Base-by-base conservation (phyloP, 1,140 invertebrate genomes). In the Lepidurus couesii region DNA sequence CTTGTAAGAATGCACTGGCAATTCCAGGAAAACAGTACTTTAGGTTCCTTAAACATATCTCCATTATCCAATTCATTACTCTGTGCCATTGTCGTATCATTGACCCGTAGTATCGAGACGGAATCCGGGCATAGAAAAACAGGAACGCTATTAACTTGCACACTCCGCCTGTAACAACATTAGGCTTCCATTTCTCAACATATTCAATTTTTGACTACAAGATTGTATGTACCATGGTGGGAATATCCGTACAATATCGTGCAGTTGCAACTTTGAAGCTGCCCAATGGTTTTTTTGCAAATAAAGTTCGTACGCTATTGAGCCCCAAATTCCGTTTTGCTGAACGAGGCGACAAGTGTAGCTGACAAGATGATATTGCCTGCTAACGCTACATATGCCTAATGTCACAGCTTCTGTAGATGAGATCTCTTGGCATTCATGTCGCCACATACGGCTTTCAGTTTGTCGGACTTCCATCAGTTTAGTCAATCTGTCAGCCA, bases 391-490 rank as follows among this genome's bases (percentile, higher is more conserved):
- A 16, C 6, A 13, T n/a, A 65, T 16, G 53, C 16, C 53, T 65
- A 65, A 16, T 21, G 53, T n/a, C 16, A 65, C 8, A 21, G 53
- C 53, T 65, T 65, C 34, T 21, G 34, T 34, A 16, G 75, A 76
- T 9, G 13, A n/a, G 75, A 24, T 24, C 11, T 53, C 45, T 47
- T 77, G 45, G 3, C 16, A 34, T 47, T 77, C 44, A 10, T 53
- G 42, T 24, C 42, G 45, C 76, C 76, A 77, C 44, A 77, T 53
- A 24, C 21, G 76, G 16, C 65, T 53, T 24, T 77, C 76, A 10
- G 76, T 53, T 47, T 77, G 44, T 21, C 65, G 45, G 21, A 45
- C 34, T 24, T 34, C 76, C 34, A 47, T 34, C 5, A 77, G 44
- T 44, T 47, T 77, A 24, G 11, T 77, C 13, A 77, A 45, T 24